Evolutionary conservation across 2,888 invertebrate species (phyloP).

Genomic region (Microplitis deprimator): DNA sequence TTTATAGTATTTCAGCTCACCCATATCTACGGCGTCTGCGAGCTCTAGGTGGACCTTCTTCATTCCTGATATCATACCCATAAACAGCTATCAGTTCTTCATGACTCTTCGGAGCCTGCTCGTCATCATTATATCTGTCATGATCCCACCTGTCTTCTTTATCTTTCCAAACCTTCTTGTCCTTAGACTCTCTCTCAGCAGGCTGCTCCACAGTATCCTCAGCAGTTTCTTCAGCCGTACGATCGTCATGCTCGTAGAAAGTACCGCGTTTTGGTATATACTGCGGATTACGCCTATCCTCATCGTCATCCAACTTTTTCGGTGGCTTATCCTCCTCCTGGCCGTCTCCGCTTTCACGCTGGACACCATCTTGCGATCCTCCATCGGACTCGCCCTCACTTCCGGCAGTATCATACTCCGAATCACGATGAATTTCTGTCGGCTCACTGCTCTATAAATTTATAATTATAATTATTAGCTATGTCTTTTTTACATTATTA

Average conservation of each 20-base stretch:
- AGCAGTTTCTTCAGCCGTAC: constrained; percentile 79
- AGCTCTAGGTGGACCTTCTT: constrained; percentile 91
- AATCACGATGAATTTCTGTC: constrained; percentile 65
- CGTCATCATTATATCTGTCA: constrained; percentile 86
- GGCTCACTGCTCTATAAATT: constrained; percentile 63
- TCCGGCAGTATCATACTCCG: constrained; percentile 66
- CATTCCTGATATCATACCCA: constrained; percentile 95
- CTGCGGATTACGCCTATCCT: constrained; percentile 96
- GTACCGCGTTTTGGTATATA: constrained; percentile 96
- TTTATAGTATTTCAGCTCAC: constrained; percentile 71
- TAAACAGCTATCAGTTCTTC: constrained; percentile 89
- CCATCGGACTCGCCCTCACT: constrained; percentile 62
- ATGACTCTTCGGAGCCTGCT: constrained; percentile 88
- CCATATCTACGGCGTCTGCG: constrained; percentile 89
- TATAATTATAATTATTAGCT: background rate
- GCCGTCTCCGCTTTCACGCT: constrained; percentile 68
- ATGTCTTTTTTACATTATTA: too few species aligned
- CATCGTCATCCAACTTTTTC: constrained; percentile 90
- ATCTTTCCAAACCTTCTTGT: constrained; percentile 75
- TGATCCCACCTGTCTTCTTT: constrained; percentile 85
- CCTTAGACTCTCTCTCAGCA: constrained; percentile 66
- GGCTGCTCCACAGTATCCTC: constrained; percentile 59
- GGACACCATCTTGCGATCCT: constrained; percentile 67
- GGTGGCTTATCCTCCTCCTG: constrained; percentile 75
- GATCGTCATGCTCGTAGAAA: constrained; percentile 96